Conservation (phyloP, 2,888 invertebrate species). For the Mythimna pallens region DNA sequence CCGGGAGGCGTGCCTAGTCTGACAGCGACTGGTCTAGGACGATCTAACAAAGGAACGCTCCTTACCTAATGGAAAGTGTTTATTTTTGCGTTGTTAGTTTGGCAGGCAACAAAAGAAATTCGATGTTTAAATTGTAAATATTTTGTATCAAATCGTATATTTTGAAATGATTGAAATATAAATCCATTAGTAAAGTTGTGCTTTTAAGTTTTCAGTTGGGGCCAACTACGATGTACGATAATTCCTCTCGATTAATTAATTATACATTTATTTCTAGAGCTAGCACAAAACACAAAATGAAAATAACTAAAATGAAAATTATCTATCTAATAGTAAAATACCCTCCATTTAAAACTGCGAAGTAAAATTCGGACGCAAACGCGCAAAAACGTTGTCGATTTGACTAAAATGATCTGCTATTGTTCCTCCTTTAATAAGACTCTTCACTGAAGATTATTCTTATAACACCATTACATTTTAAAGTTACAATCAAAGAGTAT, state of each 20-base stretch:
- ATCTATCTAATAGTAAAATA: slow-evolving; percentile 1
- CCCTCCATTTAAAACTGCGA: slow-evolving; percentile 20
- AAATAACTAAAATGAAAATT: background rate
- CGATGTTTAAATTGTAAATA: slow-evolving; percentile 18
- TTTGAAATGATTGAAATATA: background rate
- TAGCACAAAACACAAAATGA: background rate
- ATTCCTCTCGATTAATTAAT: background rate
- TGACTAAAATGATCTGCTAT: slow-evolving; percentile 11
- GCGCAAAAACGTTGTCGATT: slow-evolving; percentile 41
- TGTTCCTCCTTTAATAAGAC: background rate
- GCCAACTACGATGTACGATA: background rate
- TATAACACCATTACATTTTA: background rate
- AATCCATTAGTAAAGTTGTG: background rate
- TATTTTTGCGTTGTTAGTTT: slow-evolving; percentile 41
- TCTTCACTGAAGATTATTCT: background rate
- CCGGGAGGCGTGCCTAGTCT: slow-evolving; percentile 40
- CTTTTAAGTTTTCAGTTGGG: background rate
- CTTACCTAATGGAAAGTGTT: slow-evolving; percentile 45
- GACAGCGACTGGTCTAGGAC: slow-evolving; percentile 37
- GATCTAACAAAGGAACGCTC: slow-evolving; percentile 58
- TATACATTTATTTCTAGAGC: no score
- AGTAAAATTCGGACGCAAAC: slow-evolving; percentile 26
- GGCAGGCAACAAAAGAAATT: slow-evolving; percentile 51
- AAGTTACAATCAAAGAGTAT: background rate
- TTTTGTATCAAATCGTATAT: background rate